These are phyloP conservation scores for Seriola quinqueradiata DNA, from an alignment of 2,113 vertebrate species.

Conservation along the genomic window DNA sequence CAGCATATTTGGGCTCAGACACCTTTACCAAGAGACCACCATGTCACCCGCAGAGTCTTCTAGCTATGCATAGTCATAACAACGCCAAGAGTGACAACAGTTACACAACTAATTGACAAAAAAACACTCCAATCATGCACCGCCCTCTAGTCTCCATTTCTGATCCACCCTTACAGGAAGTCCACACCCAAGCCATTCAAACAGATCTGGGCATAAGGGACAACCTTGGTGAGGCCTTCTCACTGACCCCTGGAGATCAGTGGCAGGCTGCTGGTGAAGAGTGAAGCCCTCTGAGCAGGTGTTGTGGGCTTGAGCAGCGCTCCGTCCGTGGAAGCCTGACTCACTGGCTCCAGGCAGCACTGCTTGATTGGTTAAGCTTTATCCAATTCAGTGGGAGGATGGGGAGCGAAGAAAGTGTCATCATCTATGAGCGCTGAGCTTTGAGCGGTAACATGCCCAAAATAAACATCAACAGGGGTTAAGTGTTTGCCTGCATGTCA, in stretches of 20 bases:
- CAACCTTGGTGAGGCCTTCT: slow-evolving; percentile 67
- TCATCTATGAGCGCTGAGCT: slow-evolving; percentile 51
- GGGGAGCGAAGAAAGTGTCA: slow-evolving; percentile 54
- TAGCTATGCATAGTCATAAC: slow-evolving; percentile 29
- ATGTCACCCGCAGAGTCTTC: slow-evolving; percentile 5
- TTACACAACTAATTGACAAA: slow-evolving; percentile 22
- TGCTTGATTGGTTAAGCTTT: slow-evolving; percentile 66
- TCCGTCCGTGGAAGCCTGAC: slow-evolving; percentile 46
- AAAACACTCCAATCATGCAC: slow-evolving; percentile 3
- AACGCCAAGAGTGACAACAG: slow-evolving; percentile 10
- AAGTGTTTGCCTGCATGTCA: slow-evolving; percentile 41
- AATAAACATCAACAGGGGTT: slow-evolving; percentile 62
- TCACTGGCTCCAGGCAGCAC: slow-evolving; percentile 65
- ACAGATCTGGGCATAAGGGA: slow-evolving; percentile 62
- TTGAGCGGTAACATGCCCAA: slow-evolving; percentile 56
- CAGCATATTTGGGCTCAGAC: neutral
- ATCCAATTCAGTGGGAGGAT: slow-evolving; percentile 51
- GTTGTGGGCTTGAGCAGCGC: slow-evolving; percentile 41
- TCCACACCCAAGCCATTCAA: slow-evolving; percentile 68
- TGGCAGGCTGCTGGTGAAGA: slow-evolving; percentile 73
- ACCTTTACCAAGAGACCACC: neutral
- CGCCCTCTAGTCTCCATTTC: slow-evolving; percentile 40
- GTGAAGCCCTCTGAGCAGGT: slow-evolving; percentile 77
- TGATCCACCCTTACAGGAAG: slow-evolving; percentile 66
- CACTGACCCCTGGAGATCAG: slow-evolving; percentile 73